Evolutionary conservation across 2,888 invertebrate genomes (phyloP), one percentile per base, ranked within the genome.

Genomic region (Scaptomyza caliginosa): DNA sequence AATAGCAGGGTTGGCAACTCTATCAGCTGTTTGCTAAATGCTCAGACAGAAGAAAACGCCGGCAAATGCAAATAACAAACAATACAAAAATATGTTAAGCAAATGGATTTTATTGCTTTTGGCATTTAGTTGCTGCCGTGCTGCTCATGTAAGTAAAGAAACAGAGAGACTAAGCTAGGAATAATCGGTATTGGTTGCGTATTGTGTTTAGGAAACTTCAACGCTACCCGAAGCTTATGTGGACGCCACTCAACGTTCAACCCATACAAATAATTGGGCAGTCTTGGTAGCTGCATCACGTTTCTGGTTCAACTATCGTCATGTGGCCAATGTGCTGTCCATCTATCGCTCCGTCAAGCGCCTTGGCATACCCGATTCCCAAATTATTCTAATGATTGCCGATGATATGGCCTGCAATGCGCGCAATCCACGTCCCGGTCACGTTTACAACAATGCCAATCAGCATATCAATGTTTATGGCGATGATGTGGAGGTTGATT

Each of bases 331-430:
- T 91, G 99, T 99, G 0, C 92, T 99, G 16, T 99, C 99, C 0
- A 97, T 99, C 68, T 99, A 99, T 90, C 94, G 99, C 10, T 98
- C 98, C 90, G 98, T 99, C 0, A 99, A 99, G 92, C 93, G 99
- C 13, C 93, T 99, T 3, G 99, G 99, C n/a, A 99, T 99, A 80
- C 99, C 99, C 0, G 99, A 99, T 91, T 96, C 96, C 58, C 99
- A 99, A 91, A 99, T 99, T 56, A 99, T 99, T 74, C 92, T 99
- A 55, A 99, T 99, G 99, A 95, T 99, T 73, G 99, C 99, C 1
- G 99, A 99, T 92, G 99, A 99, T 89, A 99, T 99, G 98, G 99
- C 99, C 0, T 99, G 99, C 89, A 99, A 99, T 92, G 95, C 99
- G 0, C 93, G 99, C 69, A 99, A 99, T 92, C 99, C 99, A 0